Base-by-base conservation (phyloP, 2,888 invertebrate genomes). In the Acleris literana region DNA sequence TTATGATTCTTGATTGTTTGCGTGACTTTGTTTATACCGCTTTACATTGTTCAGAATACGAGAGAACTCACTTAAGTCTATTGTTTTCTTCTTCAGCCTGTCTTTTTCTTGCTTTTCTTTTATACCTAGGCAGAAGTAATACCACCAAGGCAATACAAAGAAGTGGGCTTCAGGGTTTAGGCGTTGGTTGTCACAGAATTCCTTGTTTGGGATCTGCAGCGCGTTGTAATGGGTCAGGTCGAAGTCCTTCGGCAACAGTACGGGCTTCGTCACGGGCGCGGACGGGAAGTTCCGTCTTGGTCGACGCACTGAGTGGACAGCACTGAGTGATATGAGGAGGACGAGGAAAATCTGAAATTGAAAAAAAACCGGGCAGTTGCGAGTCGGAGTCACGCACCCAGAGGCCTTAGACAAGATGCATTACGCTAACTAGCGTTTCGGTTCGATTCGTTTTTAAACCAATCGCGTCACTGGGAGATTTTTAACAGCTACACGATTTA, bases 121-220 rank as follows among this genome's bases (percentile, higher is more conserved):
- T 3, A 80, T 22, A 0, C 68, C 70, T 56, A 79, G 72, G 54
- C 88, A 88, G 59, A 82, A 80, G 9, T 78, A 63, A 51, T 80
- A 81, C 88, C 87, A 88, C 86, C 86, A 88, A 0, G 88, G 87
- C 4, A 84, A 67, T 0, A 80, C 71, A 5, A 80, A 49, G 22
- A 77, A 79, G 0, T 73, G 70, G 1, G 73, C 67, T 3, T 75
- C 70, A 0, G 79, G 71, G 0, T 67, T 48, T 0, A 77, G 68
- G 1, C 74, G 56, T 75, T 80, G 79, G 18, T 78, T 67, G 0
- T 70, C 20, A 63, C 87, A 88, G 57, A 85, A 85, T 1, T 75
- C 75, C 4, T 69, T 68, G 56, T 82, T 84, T 0, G 85, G 80
- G 29, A 85, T 68, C 22, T 71, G 74, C 4, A 79, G 6, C n/a